Evolutionary conservation across 2,888 invertebrate species (phyloP), one percentile per base, ranked within the genome.

Genomic region (Lepas anatifera): DNA sequence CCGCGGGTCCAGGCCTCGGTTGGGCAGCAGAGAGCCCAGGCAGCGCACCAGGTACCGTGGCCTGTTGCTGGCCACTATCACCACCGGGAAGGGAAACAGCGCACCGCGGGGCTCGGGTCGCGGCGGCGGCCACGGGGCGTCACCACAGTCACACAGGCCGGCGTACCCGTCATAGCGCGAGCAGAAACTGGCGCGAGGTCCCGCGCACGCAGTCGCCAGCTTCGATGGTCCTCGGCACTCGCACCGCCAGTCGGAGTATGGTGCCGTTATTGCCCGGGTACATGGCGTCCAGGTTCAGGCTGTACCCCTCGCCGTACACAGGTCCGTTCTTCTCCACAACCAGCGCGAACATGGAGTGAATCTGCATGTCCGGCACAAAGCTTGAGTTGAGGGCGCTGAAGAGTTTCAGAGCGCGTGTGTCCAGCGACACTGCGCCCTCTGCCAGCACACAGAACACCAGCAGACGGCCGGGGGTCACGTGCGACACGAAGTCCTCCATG

Each of bases 61-160:
- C 73, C 85, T 78, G 77, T 85, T 84, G 76, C 84, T 83, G 68
- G 85, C 85, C 73, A 85, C 83, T 69, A 85, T 82, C 48, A 82
- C 81, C n/a, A 85, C 82, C 68, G 85, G 85, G 58, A 39, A 39
- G 2, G 35, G 37, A 39, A 64, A 64, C 16, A 64, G 25, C 18
- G 22, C n/a, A 39, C 64, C 64, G 25, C n/a, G 25, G 0, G 25
- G 10, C 37, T 25, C 25, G 11, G 64, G 64, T 8, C 37, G n/a
- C 37, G 10, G 37, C 37, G 18, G 18, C 25, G 64, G 35, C 37
- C 37, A 39, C 37, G 25, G n/a, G 18, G 39, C 25, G n/a, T 7
- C 2, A n/a, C 25, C 39, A 16, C 64, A 64, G 3, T 35, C 25
- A 16, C 64, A 64, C 37, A 64, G 64, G 35, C 39, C 37, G 25